Base-by-base conservation (phyloP, 2,888 invertebrate genomes). In the Yponomeuta malinellus region DNA sequence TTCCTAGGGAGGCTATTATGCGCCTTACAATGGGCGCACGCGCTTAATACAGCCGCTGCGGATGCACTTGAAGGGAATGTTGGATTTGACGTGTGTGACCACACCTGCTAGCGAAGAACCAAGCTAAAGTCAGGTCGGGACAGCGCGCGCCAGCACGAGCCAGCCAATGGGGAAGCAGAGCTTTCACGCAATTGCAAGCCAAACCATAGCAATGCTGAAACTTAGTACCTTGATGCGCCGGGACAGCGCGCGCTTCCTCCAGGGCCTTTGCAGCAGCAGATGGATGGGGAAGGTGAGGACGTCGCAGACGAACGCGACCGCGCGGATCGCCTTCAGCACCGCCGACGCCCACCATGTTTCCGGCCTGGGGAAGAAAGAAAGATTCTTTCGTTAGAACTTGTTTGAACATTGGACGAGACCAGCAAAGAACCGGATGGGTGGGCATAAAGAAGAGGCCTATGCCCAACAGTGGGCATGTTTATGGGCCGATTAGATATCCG, bases 231-330 rank as follows among this genome's bases (percentile, higher is more conserved):
- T 97, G 76, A 96, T 94, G 79, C 96, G 93, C 75, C 96, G 93
- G 68, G 96, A 95, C 72, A 95, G 93, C 73, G 95, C 94, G 76
- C 96, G 94, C 82, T 95, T 95, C 85, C 95, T 94, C 98, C 98
- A 98, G 73, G 98, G 98, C 81, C 95, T 94, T 89, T 98, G 98
- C 75, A 97, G 89, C 74, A 98, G 90, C 79, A 97, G 94, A 90
- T 98, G 98, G 48, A 98, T 94, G 73, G 98, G 97, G 90, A 97
- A 96, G 73, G 98, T 97, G 82, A 98, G 92, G 80, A 98, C 94
- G 87, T 98, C 98, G 92, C 96, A 98, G 76, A 98, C 94, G 84
- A 97, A 95, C 78, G 96, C 95, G 77, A 97, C 93, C 70, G 96
- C 95, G 86, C 95, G 96, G 81, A 97, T 94, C 77, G 96, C 95